Evolutionary conservation across 2,797 vertebrate genomes (phyloP).

Genomic region (Nasua narica): DNA sequence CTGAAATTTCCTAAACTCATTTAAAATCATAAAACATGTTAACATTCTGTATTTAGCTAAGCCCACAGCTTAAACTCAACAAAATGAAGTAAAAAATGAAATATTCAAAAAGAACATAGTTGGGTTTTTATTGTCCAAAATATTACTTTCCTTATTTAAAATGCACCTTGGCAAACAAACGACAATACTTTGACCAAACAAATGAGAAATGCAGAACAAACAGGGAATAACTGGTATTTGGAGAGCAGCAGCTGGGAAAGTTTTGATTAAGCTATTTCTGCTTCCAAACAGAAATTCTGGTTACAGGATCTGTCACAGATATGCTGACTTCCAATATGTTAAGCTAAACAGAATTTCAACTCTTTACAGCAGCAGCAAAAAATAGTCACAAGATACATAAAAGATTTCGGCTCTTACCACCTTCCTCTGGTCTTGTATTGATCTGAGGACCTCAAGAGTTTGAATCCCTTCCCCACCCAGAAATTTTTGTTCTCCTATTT

Average conservation of each 20-base stretch:
- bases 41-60: constrained; percentile 42
- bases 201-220: neutral
- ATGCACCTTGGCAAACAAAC: neutral
- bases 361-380: constrained; percentile 5
- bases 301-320: constrained; percentile 42
- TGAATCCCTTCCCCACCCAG: rapidly evolving
- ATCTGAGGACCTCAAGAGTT: neutral
- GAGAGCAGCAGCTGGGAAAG: constrained; percentile 1
- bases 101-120: constrained; percentile 29
- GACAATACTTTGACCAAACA: neutral
- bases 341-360: constrained; percentile 44
- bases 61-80: constrained; percentile 28
- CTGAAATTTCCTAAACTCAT: constrained; percentile 59
- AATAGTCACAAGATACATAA: neutral
- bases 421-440: neutral
- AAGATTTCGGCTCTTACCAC: constrained; percentile 21
- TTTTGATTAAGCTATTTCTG: constrained; percentile 53
- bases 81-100: constrained; percentile 50
- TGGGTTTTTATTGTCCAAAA: constrained; percentile 28
- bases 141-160: constrained; percentile 39
- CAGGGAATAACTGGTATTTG: constrained; percentile 1
- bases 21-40: constrained; percentile 51
- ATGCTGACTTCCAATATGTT: constrained; percentile 38
- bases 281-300: constrained; percentile 51
- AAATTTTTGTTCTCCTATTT: neutral